Percentiles rank a stretch among this genome's conserved stretches.
phyloP scores from a whole-genome alignment of 2,113 vertebrate species.

The Phyllostomus discolor region DNA sequence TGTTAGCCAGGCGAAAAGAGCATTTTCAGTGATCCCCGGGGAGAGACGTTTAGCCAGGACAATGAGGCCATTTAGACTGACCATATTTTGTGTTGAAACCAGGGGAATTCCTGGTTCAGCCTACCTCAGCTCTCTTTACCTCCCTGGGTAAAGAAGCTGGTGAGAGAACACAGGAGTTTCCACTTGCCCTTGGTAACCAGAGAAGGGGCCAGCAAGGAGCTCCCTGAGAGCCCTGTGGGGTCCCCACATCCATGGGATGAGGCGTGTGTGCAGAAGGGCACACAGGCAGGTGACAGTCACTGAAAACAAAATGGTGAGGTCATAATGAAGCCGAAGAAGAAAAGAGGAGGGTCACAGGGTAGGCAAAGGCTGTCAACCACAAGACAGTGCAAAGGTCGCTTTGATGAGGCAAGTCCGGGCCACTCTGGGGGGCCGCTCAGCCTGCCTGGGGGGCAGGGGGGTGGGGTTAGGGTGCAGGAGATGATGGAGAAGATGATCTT shows the following conservation, averaged over 20 bases:
- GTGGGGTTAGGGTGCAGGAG: accelerated
- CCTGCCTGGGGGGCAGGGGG: too few relatives aligned
- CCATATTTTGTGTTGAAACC: constrained; percentile 61
- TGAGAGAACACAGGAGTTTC: too few relatives aligned
- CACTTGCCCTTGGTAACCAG: accelerated
- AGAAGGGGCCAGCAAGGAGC: accelerated
- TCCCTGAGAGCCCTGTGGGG: accelerated
- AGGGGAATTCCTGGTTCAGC: constrained; percentile 58
- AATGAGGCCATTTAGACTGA: constrained; percentile 67
- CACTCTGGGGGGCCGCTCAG: background rate
- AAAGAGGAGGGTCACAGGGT: accelerated
- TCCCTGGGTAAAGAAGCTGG: background rate
- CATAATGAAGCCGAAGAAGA: background rate
- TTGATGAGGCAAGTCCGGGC: accelerated
- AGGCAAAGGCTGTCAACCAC: accelerated
- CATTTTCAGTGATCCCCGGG: constrained; percentile 40
- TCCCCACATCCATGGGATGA: accelerated
- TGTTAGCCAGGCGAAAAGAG: constrained; percentile 60
- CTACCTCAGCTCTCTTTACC: background rate
- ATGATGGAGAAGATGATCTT: too few relatives aligned
- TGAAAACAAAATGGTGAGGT: accelerated
- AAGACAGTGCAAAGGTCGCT: accelerated
- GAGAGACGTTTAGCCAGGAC: constrained; percentile 59
- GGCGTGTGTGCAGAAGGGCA: too few relatives aligned
- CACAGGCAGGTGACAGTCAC: accelerated